Evolutionary conservation across 1,140 invertebrate species (phyloP).

Genomic region (Antheraea mylitta): DNA sequence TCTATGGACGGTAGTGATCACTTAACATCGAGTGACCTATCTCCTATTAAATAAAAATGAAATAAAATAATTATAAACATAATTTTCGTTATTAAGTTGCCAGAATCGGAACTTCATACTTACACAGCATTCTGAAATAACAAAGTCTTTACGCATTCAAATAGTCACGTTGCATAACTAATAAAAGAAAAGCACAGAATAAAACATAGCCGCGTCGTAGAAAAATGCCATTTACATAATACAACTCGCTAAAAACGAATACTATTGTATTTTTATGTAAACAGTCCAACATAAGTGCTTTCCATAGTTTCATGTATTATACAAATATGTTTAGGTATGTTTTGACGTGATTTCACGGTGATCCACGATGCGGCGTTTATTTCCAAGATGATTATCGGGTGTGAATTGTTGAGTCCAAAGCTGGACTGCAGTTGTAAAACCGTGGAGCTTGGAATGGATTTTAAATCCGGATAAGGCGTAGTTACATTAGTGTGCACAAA

Average conservation of each 20-base stretch:
- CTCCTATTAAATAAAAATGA: too few species aligned
- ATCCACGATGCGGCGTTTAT: slow-evolving; percentile 51
- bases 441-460: slow-evolving; percentile 33
- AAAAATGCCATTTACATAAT: slow-evolving; percentile 12
- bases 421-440: slow-evolving; percentile 54
- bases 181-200: slow-evolving; percentile 9
- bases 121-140: too few species aligned
- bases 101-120: too few species aligned
- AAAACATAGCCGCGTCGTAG: not conserved
- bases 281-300: slow-evolving; percentile 20
- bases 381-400: slow-evolving; percentile 71
- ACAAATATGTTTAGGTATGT: slow-evolving; percentile 10
- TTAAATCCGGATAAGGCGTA: slow-evolving; percentile 33
- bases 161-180: not conserved
- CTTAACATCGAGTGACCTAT: too few species aligned
- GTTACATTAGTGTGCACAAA: slow-evolving; percentile 6
- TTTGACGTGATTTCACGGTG: slow-evolving; percentile 46
- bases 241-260: slow-evolving; percentile 9
- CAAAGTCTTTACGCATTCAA: not conserved
- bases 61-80: too few species aligned
- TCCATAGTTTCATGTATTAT: slow-evolving; percentile 12
- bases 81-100: too few species aligned
- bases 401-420: slow-evolving; percentile 65
- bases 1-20: too few species aligned
- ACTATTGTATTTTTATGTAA: slow-evolving; percentile 18